Conservation (phyloP, 2,797 vertebrate species). For the Sandelia bainsii region DNA sequence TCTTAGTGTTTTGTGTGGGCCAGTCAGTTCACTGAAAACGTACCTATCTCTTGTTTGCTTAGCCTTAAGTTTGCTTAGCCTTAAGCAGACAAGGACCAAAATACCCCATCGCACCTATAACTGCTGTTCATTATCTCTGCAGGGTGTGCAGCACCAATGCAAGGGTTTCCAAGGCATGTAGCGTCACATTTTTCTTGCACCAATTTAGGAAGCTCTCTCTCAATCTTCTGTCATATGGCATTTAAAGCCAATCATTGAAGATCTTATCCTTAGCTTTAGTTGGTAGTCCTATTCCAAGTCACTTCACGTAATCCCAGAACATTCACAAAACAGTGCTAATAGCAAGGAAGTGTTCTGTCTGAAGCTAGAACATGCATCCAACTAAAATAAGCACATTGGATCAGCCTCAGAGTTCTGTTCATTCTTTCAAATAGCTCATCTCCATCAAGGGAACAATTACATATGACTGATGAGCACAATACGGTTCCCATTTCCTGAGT, state of each 20-base stretch:
- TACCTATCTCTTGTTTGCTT: slow-evolving; percentile 9
- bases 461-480: slow-evolving; percentile 48
- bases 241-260: slow-evolving; percentile 38
- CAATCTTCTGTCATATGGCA: slow-evolving; percentile 22
- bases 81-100: slow-evolving; percentile 13
- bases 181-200: slow-evolving; percentile 17
- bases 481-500: slow-evolving; percentile 36
- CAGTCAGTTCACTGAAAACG: slow-evolving; percentile 7
- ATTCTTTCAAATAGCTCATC: slow-evolving; percentile 32
- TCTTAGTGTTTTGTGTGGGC: slow-evolving; percentile 14
- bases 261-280: slow-evolving; percentile 20
- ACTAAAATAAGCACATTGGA: slow-evolving; percentile 18
- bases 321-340: slow-evolving; percentile 24
- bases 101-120: not conserved
- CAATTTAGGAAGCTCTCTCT: slow-evolving; percentile 20
- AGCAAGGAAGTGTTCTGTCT: slow-evolving; percentile 4
- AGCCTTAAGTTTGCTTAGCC: slow-evolving; percentile 4
- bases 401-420: slow-evolving; percentile 11
- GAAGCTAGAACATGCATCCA: slow-evolving; percentile 10
- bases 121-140: slow-evolving; percentile 12
- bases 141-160: not conserved
- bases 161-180: slow-evolving; percentile 5
- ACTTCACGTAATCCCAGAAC: slow-evolving; percentile 32
- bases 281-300: slow-evolving; percentile 7
- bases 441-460: slow-evolving; percentile 44